phyloP scores from a whole-genome alignment of 1,140 invertebrate genomes.

The Drosophila dunni region DNA sequence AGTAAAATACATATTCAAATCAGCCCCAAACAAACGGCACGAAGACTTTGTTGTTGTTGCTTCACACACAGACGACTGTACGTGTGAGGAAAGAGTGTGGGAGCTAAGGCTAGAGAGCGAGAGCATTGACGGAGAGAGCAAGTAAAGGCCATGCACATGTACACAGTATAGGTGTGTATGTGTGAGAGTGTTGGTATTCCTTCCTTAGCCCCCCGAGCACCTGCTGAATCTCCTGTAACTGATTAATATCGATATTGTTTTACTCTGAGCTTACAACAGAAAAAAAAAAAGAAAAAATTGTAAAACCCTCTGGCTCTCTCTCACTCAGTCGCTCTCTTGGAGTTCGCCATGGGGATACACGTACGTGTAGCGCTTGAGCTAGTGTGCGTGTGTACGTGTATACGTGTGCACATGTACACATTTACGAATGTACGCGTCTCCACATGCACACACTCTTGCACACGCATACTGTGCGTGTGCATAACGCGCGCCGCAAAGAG shows the following conservation, averaged over 20 bases:
- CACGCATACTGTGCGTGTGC: slow-evolving; percentile 72
- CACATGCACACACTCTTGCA: slow-evolving; percentile 44
- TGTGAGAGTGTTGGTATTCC: slow-evolving; percentile 17
- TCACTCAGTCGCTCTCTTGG: slow-evolving; percentile 11
- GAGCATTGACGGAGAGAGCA: slow-evolving; percentile 9
- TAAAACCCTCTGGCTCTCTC: slow-evolving; percentile 5
- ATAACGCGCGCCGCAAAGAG: slow-evolving; percentile 70
- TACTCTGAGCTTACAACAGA: slow-evolving; percentile 17
- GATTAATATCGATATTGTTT: slow-evolving; percentile 37
- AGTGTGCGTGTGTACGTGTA: slow-evolving; percentile 22
- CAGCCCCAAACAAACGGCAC: slow-evolving; percentile 53
- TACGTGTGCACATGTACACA: slow-evolving; percentile 22
- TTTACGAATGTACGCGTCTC: slow-evolving; percentile 29
- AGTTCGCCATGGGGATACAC: slow-evolving; percentile 23
- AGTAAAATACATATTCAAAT: slow-evolving; percentile 67
- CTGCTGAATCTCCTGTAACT: slow-evolving; percentile 50
- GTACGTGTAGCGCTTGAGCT: slow-evolving; percentile 5
- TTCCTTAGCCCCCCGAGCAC: slow-evolving; percentile 37
- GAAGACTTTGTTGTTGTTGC: slow-evolving; percentile 22
- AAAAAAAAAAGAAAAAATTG: slow-evolving; percentile 9
- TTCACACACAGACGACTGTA: slow-evolving; percentile 1
- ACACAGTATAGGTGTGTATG: slow-evolving; percentile 35
- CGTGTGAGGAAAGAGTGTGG: slow-evolving; percentile 28
- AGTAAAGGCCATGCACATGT: slow-evolving; percentile 45
- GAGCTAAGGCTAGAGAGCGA: slow-evolving; percentile 32